These are phyloP conservation scores for Pogonomyrmex californicus DNA, from an alignment of 1,140 invertebrate species.

Conservation along the genomic window DNA sequence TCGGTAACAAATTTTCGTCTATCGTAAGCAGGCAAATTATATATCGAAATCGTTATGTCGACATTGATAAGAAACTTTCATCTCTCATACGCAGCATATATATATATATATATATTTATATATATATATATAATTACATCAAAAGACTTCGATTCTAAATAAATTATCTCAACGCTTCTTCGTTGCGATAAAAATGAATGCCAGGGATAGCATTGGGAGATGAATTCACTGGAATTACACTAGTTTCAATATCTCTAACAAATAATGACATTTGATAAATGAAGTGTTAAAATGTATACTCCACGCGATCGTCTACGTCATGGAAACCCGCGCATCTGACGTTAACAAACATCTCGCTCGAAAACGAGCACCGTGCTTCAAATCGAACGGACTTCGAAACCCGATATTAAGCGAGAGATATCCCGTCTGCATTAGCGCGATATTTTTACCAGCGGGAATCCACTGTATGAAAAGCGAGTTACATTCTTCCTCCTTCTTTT, in stretches of 20 bases:
- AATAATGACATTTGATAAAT: slow-evolving; percentile 48
- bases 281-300: slow-evolving; percentile 30
- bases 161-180: background rate
- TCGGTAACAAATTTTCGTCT: background rate
- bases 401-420: slow-evolving; percentile 31
- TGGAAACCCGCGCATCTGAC: slow-evolving; percentile 9
- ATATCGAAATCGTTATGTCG: background rate
- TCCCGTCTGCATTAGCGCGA: slow-evolving; percentile 20
- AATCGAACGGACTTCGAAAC: slow-evolving; percentile 36
- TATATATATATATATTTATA: too few relatives aligned
- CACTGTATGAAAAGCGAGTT: background rate
- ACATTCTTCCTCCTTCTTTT: background rate
- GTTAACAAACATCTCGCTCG: slow-evolving; percentile 43
- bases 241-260: slow-evolving; percentile 19
- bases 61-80: too few relatives aligned
- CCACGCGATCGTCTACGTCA: slow-evolving; percentile 11
- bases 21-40: background rate
- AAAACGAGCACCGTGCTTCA: slow-evolving; percentile 10
- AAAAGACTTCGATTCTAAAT: background rate
- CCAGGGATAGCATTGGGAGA: background rate
- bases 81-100: too few relatives aligned
- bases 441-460: slow-evolving; percentile 29
- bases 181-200: background rate
- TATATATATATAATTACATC: too few relatives aligned
- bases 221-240: slow-evolving; percentile 1